Evolutionary conservation across 2,797 vertebrate genomes (phyloP), one percentile per base, ranked within the genome.

Genomic region (Notolabrus celidotus): DNA sequence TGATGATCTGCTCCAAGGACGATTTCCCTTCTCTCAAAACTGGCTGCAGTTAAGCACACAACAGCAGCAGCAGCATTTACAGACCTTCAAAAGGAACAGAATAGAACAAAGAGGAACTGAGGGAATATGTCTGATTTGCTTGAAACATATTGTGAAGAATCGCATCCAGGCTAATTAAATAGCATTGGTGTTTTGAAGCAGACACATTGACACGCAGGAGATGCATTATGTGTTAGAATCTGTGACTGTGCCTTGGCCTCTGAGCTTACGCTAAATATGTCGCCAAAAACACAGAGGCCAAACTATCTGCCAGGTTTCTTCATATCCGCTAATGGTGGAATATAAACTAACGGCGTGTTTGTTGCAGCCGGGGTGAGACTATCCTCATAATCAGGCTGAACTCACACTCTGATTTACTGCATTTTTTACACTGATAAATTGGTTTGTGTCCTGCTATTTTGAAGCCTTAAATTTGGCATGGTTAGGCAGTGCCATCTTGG

Each of bases 1-100:
- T 68, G 70, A 84, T 85, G 87, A 87, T 85, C 85, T 70, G 82
- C 84, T 89, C 89, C 88, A 90, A 92, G 90, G 90, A 90, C 88
- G 64, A 80, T 74, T 82, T 88, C 55, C 80, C 82, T 84, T 74
- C 80, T 77, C 74, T 83, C 63, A 46, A 76, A 82, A 71, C 87
- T 79, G 85, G 87, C 83, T 74, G 61, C 29, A 49, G 78, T 70
- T 74, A 42, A 19, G 33, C 60, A 49, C 70, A 78, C 71, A 72
- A 38, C 83, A 79, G 47, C 77, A 65, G 27, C 47, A 22, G 83
- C 77, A 59, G 68, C 59, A 20, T 83, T 79, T 66, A 63, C 63
- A 84, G 59, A 75, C 76, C 63, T 71, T 84, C 82, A 83, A 70
- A 88, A 78, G 71, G 80, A 85, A 70, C 1, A 79, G 79, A 86